Base-by-base conservation (phyloP, 2,888 invertebrate species). In the Tipula unca region DNA sequence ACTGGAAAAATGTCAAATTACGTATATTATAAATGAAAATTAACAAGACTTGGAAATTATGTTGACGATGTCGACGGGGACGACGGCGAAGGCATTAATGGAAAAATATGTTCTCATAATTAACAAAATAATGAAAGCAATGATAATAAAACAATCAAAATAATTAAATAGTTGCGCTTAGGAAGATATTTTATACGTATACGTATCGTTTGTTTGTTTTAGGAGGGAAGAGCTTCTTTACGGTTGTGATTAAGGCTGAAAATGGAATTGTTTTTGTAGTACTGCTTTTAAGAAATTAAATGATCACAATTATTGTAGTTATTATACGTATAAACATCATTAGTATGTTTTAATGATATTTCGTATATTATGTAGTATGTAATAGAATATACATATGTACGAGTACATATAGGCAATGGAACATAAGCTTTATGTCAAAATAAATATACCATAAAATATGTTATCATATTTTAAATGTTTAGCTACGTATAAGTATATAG, bases 71-170 rank as follows among this genome's bases (percentile, higher is more conserved):
- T n/a, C n/a, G n/a, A 48, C 48, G 3, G n/a, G n/a, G n/a, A 48
- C 48, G 6, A 48, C n/a, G 48, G 48, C 48, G 48, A 2, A 25
- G 69, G 13, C 69, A 69, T 69, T 69, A 69, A 69, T 69, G 69
- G 25, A 69, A 69, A 69, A 69, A 69, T 69, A 69, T 69, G 69
- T 69, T 25, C 69, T 69, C 69, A 69, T 69, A 69, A 69, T 69
- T 69, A 69, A 69, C 69, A 69, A 69, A 25, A 69, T 69, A 69
- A 69, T 69, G 69, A 69, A 69, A 69, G 69, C 25, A 69, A 69
- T 69, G 69, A 69, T 69, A 69, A 69, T 69, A 69, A 69, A 69
- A 69, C 69, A 69, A 69, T 69, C 69, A 69, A 69, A 69, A 69
- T 69, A 69, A 69, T 69, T 69, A 69, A 69, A 69, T 69, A 69